Evolutionary conservation across 2,113 vertebrate genomes (phyloP), one percentile per base, ranked within the genome.

Genomic region (Phyllopteryx taeniolatus): DNA sequence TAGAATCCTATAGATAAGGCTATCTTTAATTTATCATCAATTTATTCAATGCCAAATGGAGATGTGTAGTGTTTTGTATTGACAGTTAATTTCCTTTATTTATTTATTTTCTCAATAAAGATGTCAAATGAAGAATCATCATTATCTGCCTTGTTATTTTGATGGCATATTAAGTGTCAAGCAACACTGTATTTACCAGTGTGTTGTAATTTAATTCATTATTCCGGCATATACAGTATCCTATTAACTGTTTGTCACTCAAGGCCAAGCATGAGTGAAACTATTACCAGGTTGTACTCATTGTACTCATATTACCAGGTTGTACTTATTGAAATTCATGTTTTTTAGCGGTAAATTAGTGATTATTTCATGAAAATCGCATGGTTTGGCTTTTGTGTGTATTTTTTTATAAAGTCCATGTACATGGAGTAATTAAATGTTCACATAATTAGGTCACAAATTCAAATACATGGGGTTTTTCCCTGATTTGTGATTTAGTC

Each of bases 401-500:
- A 2, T 74, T 9, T 27, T 77, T 85, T 83, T 72, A 75, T 81
- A 72, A 68, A 69, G 79, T 42, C 71, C 75, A 75, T 70, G 78
- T 78, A 71, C 76, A 77, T 68, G 75, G 81, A 76, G 56, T 75
- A 73, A 27, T 27, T 27, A 68, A 70, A 83, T 87, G 78, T 85
- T 79, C 77, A 83, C 73, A 74, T 85, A 87, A 87, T 90, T 87
- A 84, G 83, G 83, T 86, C 81, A 83, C 22, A 85, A 79, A 86
- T 87, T 83, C 72, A 86, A 80, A 81, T 69, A 78, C 82, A 81
- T 73, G 80, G 74, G 76, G 73, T 74, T 67, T 62, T 76, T 80
- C 86, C 66, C 64, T 70, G 27, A 72, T 84, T 76, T 83, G 84
- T 80, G 77, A 88, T 86, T 83, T 87, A 86, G 63, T 62, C 79